These are phyloP conservation scores for Calephelis virginiensis DNA, from an alignment of 1,140 invertebrate genomes.

Conservation along the genomic window DNA sequence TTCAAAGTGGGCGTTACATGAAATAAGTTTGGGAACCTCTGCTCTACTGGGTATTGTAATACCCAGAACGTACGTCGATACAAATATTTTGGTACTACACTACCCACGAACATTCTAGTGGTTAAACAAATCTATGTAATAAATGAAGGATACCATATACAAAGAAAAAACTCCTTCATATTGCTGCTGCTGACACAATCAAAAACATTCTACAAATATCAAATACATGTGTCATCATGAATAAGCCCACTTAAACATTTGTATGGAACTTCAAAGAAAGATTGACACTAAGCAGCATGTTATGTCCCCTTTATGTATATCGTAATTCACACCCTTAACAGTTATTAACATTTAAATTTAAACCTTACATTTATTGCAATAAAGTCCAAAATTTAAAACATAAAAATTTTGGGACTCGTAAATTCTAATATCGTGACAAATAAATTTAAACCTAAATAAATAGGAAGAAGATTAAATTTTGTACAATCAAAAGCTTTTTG, in stretches of 20 bases:
- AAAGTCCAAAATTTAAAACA: background rate
- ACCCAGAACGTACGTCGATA: no score
- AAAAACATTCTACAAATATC: conserved; percentile 18
- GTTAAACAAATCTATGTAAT: no score
- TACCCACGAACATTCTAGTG: no score
- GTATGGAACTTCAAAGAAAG: conserved; percentile 64
- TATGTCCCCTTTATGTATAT: conserved; percentile 66
- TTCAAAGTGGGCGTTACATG: no score
- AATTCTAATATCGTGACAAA: background rate
- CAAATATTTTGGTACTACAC: no score
- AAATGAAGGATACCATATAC: background rate
- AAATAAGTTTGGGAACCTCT: no score
- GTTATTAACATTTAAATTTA: conserved; percentile 20
- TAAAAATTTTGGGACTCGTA: background rate
- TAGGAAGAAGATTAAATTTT: background rate
- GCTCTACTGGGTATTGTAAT: no score
- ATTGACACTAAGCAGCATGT: conserved; percentile 69
- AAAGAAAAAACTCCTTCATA: background rate
- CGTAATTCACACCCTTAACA: conserved; percentile 72
- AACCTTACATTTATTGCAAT: background rate
- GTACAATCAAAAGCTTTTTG: background rate
- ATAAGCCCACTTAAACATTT: conserved; percentile 53
- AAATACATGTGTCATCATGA: conserved; percentile 42
- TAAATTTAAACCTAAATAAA: background rate
- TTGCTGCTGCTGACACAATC: background rate